Base-by-base conservation (phyloP, 1,140 invertebrate species). In the Drosophila ambigua region DNA sequence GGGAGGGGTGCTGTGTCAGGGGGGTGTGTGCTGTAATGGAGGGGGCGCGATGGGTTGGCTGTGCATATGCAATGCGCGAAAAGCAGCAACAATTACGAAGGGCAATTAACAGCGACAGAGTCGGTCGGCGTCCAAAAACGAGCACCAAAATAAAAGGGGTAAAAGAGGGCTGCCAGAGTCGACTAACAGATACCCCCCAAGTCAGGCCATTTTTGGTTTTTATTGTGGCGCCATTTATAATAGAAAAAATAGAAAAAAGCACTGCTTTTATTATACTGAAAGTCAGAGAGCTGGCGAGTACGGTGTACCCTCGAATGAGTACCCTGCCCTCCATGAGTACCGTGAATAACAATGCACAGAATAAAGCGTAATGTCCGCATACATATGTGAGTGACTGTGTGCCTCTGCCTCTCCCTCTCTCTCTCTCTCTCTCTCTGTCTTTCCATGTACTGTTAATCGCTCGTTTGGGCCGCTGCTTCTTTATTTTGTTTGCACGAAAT, bases 401-500 rank as follows among this genome's bases (percentile, higher is more conserved):
- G 26, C 23, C 5, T 13, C 15, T 9, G 23, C 4, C 26, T 24
- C 20, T 49, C 31, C 20, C 64, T 49, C 35, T 46, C 55, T 7
- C 20, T 7, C 44, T 11, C 39, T 26, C 15, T 13, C 15, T 15
- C 46, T 16, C 31, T 50, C 11, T 35, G 31, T 35, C 31, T 49
- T 13, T 16, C 28, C 16, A 24, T 23, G 16, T 23, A 51, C 53
- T 26, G 63, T 81, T 84, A 84, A 84, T 85, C 81, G 52, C 58
- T 67, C 65, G 68, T 63, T 61, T 63, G 71, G 31, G 58, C 69
- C 64, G 61, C 50, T 61, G 55, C 50, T 50, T 46, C 57, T 49
- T 66, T 63, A 73, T 84, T 77, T 77, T 84, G 81, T 81, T 84
- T 84, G 82, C 67, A 11, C 64, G 63, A 81, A 77, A 57, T 66